Evolutionary conservation across 2,888 invertebrate species (phyloP).

Genomic region (Lepeophtheirus nordmannii): DNA sequence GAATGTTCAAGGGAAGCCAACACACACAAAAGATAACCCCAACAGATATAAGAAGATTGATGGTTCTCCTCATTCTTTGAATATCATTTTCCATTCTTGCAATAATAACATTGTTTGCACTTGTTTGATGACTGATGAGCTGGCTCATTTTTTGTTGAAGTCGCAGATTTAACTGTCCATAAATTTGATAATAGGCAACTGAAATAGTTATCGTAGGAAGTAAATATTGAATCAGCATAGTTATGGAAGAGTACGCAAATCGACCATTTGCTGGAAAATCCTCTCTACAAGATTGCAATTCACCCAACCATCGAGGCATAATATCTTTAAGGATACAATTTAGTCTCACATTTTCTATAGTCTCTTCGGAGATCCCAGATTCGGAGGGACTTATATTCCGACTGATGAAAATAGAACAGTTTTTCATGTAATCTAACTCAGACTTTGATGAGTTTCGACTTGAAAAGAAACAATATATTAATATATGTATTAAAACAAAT

Average conservation of each 20-base stretch:
- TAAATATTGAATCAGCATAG: constrained; percentile 65
- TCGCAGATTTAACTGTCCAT: constrained; percentile 54
- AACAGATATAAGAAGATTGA: constrained; percentile 69
- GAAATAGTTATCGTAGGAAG: constrained; percentile 68
- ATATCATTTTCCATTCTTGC: constrained; percentile 37
- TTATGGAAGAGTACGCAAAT: constrained; percentile 64
- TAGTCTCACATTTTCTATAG: constrained; percentile 1
- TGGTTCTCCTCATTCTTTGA: constrained; percentile 62
- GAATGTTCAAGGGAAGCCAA: constrained; percentile 77
- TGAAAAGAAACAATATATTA: too few relatives aligned
- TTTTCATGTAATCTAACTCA: background rate
- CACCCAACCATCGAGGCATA: constrained; percentile 37
- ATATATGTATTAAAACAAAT: background rate
- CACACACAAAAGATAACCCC: constrained; percentile 73
- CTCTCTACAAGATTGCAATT: constrained; percentile 58
- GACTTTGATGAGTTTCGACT: too few relatives aligned
- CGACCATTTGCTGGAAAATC: constrained; percentile 56
- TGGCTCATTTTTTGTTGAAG: constrained; percentile 32
- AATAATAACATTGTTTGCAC: constrained; percentile 29
- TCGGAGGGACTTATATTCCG: background rate
- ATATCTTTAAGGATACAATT: constrained; percentile 33
- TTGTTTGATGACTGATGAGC: constrained; percentile 28
- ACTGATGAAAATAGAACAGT: background rate
- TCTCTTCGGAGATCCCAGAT: background rate
- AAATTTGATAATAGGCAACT: constrained; percentile 64